Base-by-base conservation (phyloP, 2,113 vertebrate genomes). In the Mola mola region DNA sequence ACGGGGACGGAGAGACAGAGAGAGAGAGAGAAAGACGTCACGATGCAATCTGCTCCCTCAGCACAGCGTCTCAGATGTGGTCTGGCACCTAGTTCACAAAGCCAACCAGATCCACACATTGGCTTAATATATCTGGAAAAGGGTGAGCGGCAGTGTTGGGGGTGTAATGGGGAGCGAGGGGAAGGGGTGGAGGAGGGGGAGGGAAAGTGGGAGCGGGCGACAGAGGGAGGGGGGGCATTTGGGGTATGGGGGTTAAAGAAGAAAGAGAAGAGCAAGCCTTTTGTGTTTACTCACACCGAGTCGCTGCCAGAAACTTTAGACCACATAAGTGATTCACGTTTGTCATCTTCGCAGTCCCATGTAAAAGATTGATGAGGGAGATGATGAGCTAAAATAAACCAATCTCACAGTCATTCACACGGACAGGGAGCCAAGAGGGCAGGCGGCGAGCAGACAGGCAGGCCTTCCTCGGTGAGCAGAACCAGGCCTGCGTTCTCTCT, bases 11-110 rank as follows among this genome's bases (percentile, higher is more conserved):
- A 66, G 71, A 68, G 69, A n/a, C 28, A 9, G 28, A 9, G 28
- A 17, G 37, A 17, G 7, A 40, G 65, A 58, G 81, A 78, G 68
- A 64, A 90, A 79, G 84, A 90, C 84, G 86, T 90, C 89, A 90
- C 83, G 49, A 12, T 37, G 74, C 65, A 88, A 76, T 92, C 65
- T 91, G 92, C 91, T 90, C 90, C 64, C 87, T 94, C 89, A 93
- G 92, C 91, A 89, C 67, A 89, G 89, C 79, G 41, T 82, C 86
- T 95, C 88, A 92, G 93, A 94, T 95, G 94, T 94, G 94, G 94
- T 95, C 92, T 95, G 94, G 94, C 93, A 92, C 90, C 82, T 88
- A 92, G 93, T 93, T 95, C 93, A 93, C 90, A 93, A 91, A 92
- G 90, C 89, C 86, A 91, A 92, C 84, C 85, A 89, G 89, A 92